Base-by-base conservation (phyloP, 2,797 vertebrate species). In the Urocyon cinereoargenteus region DNA sequence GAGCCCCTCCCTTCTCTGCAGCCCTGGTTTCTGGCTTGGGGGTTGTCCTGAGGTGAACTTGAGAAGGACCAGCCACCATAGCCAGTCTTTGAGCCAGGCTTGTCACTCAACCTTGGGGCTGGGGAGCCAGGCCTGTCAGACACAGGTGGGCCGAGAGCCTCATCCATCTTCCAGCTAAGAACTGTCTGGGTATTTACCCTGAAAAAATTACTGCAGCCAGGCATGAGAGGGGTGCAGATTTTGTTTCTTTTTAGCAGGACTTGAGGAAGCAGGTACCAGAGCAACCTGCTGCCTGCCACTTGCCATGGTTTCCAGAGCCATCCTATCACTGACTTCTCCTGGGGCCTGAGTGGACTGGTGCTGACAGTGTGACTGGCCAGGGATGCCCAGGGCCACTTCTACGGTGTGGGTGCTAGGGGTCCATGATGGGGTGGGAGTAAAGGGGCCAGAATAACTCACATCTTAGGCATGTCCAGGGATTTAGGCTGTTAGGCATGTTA, bases 251-350 rank as follows among this genome's bases (percentile, higher is more conserved):
- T 96, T 97, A 93, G 96, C 45, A 97, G 97, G 97, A 73, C 55
- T 34, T 0, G 40, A 96, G 94, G 84, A 91, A 45, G 36, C 51
- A 77, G 73, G 55, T 26, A 18, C 59, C 28, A 66, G 70, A 5
- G 73, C 18, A 34, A 11, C n/a, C 28, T 34, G 16, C 55, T 19
- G 22, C 11, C 70, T 78, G 28, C 16, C 13, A 24, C 49, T 28
- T 31, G 36, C 88, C 89, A 99, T 99, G 98, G 98, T 98, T 92
- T 98, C 98, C 95, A 98, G 97, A 91, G 98, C 97, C 1, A 98
- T 99, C 87, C 99, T 90, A 98, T 99, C 96, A 98, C 98, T 1
- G 98, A 99, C 61, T 99, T 98, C 96, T 99, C 99, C 88, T 99
- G 97, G 0, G 98, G 98, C 86, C 99, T 11, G 98, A 99, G 87